Conservation (phyloP, 2,888 invertebrate species). For the Xestoiulus laeticollis region DNA sequence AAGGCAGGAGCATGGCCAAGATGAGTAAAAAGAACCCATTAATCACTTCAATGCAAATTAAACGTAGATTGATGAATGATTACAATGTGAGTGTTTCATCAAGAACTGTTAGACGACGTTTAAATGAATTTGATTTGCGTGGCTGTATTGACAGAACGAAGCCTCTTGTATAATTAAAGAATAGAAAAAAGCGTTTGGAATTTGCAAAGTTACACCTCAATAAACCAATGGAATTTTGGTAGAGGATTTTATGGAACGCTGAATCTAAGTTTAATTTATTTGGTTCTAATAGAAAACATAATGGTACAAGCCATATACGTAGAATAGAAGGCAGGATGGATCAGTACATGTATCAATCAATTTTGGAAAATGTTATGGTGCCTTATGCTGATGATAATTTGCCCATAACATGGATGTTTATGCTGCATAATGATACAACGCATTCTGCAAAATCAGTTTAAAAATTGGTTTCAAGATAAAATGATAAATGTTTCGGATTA, state of each 20-base stretch:
- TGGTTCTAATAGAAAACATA: not conserved
- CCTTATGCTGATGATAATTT: constrained; percentile 51
- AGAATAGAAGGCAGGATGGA: constrained; percentile 49
- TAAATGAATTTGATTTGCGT: no score
- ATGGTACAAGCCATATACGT: constrained; percentile 23
- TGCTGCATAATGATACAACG: constrained; percentile 44
- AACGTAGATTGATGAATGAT: not conserved
- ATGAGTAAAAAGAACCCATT: constrained; percentile 39
- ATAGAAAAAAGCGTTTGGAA: constrained; percentile 32
- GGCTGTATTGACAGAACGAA: no score
- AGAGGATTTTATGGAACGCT: not conserved
- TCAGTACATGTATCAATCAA: constrained; percentile 12
- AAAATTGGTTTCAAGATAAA: constrained; percentile 31
- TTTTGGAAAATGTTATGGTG: constrained; percentile 39
- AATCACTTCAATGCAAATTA: not conserved
- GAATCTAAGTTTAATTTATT: not conserved
- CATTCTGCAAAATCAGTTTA: constrained; percentile 3
- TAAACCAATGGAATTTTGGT: not conserved
- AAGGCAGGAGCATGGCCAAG: constrained; percentile 10
- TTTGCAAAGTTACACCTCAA: not conserved
- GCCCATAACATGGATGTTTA: constrained; percentile 50
- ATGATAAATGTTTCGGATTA: constrained; percentile 38
- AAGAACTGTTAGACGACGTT: constrained; percentile 40
- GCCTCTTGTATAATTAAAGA: constrained; percentile 17
- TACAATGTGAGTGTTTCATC: constrained; percentile 11